Base-by-base conservation (phyloP, 2,888 invertebrate genomes). In the Tanytarsus gracilentus region DNA sequence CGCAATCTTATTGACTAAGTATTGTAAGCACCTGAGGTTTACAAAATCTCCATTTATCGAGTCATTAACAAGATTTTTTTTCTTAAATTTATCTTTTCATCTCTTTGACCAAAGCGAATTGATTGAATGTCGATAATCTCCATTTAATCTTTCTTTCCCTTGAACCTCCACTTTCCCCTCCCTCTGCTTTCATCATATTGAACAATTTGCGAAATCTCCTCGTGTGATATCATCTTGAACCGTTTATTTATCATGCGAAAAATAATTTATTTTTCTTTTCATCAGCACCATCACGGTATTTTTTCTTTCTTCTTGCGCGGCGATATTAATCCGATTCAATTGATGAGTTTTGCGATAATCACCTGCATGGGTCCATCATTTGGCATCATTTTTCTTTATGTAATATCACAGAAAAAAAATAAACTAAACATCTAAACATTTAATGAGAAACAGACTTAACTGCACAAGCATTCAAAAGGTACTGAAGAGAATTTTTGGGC, bases 321-420 rank as follows among this genome's bases (percentile, higher is more conserved):
- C n/a, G 36, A 36, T 36, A 14, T 14, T 1, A 2, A 7, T 36
- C 14, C 36, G 36, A 44, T 44, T 44, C 9, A 44, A n/a, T n/a
- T n/a, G n/a, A n/a, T n/a, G n/a, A n/a, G 30, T 11, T 30, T 30
- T 30, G 6, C 9, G 30, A 30, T 30, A 21, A 55, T 55, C 25
- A 55, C 55, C 55, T 55, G 55, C 55, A 55, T 26, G 9, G 55
- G 55, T 23, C 55, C 55, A 26, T 55, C 55, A 26, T 23, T 55
- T 27, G 55, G 40, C 26, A 55, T 7, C 55, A 55, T 55, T 25
- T 49, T 30, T 30, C 9, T 23, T 7, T 27, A 26, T 26, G n/a
- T 49, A 4, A 26, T 49, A 26, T 49, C 27, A 49, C 49, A 49
- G 14, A 49, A 8, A 40, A 40, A 16, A 21, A 18, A 7, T 44